Conservation (phyloP, 2,113 vertebrate genomes). For the Pedionomus torquatus region DNA sequence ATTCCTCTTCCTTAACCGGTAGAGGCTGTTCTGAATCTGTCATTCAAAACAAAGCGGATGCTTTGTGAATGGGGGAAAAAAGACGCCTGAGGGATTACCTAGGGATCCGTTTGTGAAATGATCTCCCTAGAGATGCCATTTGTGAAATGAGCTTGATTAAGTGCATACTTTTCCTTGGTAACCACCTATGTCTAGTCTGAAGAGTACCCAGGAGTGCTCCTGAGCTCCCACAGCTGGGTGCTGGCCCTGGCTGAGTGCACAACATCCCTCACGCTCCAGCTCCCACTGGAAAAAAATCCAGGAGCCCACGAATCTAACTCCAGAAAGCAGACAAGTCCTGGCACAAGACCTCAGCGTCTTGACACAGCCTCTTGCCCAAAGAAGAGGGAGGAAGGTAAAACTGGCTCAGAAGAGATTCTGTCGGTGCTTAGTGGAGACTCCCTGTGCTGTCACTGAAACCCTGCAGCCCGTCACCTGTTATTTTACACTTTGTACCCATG, state of each 20-base stretch:
- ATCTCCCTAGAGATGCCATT: background rate
- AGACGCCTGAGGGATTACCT: background rate
- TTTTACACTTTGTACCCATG: background rate
- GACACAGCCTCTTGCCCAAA: background rate
- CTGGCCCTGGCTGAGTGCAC: accelerated
- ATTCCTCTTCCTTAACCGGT: background rate
- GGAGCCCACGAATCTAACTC: accelerated
- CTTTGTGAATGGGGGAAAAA: background rate
- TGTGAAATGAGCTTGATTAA: background rate
- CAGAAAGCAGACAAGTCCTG: background rate
- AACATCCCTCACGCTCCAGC: background rate
- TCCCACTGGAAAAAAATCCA: background rate
- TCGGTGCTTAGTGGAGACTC: background rate
- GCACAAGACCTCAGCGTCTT: background rate
- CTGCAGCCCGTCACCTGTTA: background rate
- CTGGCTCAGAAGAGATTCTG: background rate
- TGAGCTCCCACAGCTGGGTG: background rate
- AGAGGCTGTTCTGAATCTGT: background rate
- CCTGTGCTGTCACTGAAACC: accelerated
- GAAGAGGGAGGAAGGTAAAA: background rate
- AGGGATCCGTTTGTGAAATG: no score
- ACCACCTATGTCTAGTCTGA: background rate
- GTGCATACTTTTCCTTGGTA: background rate
- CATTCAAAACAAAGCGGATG: background rate
- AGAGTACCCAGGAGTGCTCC: background rate